Evolutionary conservation across 2,888 invertebrate species (phyloP).

Genomic region (Cephalotes varians): DNA sequence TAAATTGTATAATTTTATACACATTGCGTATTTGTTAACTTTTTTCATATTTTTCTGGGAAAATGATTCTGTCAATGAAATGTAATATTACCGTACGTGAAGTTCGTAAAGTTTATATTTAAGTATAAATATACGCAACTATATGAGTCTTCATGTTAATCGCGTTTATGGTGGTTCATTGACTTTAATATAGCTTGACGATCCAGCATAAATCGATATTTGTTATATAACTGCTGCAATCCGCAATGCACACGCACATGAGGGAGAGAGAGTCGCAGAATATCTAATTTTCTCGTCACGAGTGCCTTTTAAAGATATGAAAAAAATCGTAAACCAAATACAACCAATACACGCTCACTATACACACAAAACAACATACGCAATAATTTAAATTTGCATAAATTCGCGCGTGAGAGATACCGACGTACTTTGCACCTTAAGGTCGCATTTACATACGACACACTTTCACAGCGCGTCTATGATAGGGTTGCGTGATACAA

Average conservation of each 20-base stretch:
- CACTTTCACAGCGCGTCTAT: slow-evolving; percentile 18
- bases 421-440: slow-evolving; percentile 10
- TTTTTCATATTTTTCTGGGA: background rate
- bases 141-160: background rate
- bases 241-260: background rate
- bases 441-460: slow-evolving; percentile 28
- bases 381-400: too few relatives aligned
- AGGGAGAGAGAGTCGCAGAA: background rate
- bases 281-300: background rate
- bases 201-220: slow-evolving; percentile 2
- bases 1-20: background rate
- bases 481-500: background rate
- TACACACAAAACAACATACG: background rate
- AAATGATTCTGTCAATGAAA: background rate
- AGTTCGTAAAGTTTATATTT: too few relatives aligned
- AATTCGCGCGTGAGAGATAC: background rate
- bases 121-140: background rate
- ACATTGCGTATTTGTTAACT: background rate
- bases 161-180: background rate
- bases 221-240: background rate
- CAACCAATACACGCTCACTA: slow-evolving; percentile 1
- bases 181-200: background rate
- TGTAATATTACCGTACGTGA: background rate
- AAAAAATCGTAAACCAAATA: background rate
- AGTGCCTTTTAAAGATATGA: background rate